Evolutionary conservation across 2,113 vertebrate genomes (phyloP), one percentile per base, ranked within the genome.

Genomic region (Natator depressus): DNA sequence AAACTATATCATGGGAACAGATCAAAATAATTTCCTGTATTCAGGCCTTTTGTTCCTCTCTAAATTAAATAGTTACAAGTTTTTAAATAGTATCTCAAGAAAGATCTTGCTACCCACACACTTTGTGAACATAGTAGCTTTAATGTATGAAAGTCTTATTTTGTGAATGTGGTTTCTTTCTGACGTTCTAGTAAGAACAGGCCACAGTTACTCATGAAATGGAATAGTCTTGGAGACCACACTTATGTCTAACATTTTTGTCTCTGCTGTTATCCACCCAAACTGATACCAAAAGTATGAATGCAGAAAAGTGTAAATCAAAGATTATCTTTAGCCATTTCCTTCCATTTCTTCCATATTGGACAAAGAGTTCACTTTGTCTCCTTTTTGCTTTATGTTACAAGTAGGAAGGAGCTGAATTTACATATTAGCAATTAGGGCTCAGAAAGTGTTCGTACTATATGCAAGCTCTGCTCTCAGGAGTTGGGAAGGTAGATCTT

Each of bases 131-230:
- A 82, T 46, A 80, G 24, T 5, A 80, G 12, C 83, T 81, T 72
- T 94, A 31, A 17, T 59, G 17, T 69, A 76, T 50, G 51, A 90
- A 88, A 49, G 20, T 42, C 7, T 19, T 82, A 25, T 80, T 94
- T 90, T 93, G 31, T 38, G 82, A 55, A 82, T 47, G 20, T 86
- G 16, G 51, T 49, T 94, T 94, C 78, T 82, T 95, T 85, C 54
- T 27, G 47, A 84, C 49, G 93, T 80, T 75, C 90, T 38, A 78
- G 55, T 76, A 88, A 80, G 87, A 94, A 38, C 24, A 79, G 51
- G 94, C 76, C 69, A 85, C 83, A 80, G 54, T 83, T 79, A 82
- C 46, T 94, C 22, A 38, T 8, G 49, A 76, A 80, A 19, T 85
- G 38, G 13, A 91, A 12, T 46, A 29, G 8, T 53, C 65, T 82